These are phyloP conservation scores for Linnaemya vulpina DNA, from an alignment of 2,888 invertebrate genomes.

Conservation along the genomic window DNA sequence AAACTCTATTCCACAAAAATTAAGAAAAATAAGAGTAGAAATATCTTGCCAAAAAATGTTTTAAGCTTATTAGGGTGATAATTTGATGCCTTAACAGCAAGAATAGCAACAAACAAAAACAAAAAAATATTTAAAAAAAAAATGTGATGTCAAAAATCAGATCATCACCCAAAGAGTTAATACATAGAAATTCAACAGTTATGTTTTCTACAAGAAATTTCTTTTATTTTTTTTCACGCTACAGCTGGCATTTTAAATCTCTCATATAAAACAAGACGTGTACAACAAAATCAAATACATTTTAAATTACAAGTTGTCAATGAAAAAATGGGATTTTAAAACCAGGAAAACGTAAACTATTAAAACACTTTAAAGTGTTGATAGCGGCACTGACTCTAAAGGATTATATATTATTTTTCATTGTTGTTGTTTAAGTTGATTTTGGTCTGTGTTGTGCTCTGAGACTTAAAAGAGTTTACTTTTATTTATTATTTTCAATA, in stretches of 20 bases:
- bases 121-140: background rate
- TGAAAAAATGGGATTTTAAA: no score
- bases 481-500: no score
- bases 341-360: no score
- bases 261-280: no score
- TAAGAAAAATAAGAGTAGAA: conserved; percentile 19
- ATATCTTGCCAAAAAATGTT: conserved; percentile 43
- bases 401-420: no score
- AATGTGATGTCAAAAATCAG: conserved; percentile 70
- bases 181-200: conserved; percentile 63
- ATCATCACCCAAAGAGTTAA: conserved; percentile 56
- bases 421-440: no score
- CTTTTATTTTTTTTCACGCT: conserved; percentile 22
- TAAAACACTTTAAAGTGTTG: no score
- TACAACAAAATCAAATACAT: no score
- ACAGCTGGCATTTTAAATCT: conserved; percentile 6
- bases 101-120: conserved; percentile 36
- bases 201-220: conserved; percentile 34
- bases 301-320: no score
- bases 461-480: no score
- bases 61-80: conserved; percentile 66
- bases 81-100: conserved; percentile 71
- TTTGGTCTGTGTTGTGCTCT: no score
- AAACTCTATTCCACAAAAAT: conserved; percentile 26
- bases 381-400: no score